Percentiles rank a stretch among this genome's conserved stretches.
Conservation (phyloP, 2,113 vertebrate species). For the Myrmecophaga tridactyla region DNA sequence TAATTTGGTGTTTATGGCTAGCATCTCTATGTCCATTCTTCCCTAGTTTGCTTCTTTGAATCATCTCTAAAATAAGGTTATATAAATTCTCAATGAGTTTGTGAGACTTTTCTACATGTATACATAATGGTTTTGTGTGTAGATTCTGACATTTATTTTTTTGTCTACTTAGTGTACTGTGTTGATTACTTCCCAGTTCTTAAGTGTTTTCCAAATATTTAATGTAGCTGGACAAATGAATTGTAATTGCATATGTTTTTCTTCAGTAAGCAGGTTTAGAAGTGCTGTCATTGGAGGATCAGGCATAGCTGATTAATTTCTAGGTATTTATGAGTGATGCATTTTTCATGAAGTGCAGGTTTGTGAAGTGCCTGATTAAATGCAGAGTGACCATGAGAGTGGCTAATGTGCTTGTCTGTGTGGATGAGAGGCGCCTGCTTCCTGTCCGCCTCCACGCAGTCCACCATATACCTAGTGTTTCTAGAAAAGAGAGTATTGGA, state of each 20-base stretch:
- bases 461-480: neutral
- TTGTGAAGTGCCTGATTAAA: neutral
- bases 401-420: neutral
- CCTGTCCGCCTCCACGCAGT: neutral
- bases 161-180: constrained; percentile 4
- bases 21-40: neutral
- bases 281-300: constrained; percentile 11
- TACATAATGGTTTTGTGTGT: neutral
- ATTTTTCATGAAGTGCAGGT: constrained; percentile 1
- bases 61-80: neutral
- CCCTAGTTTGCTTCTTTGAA: neutral
- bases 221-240: constrained; percentile 50
- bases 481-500: neutral
- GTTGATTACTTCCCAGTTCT: constrained; percentile 37
- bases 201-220: constrained; percentile 54
- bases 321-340: constrained; percentile 36
- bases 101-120: neutral
- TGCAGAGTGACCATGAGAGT: neutral
- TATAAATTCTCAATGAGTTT: neutral
- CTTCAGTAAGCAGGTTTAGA: constrained; percentile 36
- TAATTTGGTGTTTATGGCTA: neutral
- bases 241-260: constrained; percentile 25
- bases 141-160: constrained; percentile 51
- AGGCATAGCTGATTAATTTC: constrained; percentile 26
- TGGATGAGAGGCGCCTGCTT: neutral